These are phyloP conservation scores for Perodicticus potto DNA, from an alignment of 2,797 vertebrate species.

Conservation along the genomic window DNA sequence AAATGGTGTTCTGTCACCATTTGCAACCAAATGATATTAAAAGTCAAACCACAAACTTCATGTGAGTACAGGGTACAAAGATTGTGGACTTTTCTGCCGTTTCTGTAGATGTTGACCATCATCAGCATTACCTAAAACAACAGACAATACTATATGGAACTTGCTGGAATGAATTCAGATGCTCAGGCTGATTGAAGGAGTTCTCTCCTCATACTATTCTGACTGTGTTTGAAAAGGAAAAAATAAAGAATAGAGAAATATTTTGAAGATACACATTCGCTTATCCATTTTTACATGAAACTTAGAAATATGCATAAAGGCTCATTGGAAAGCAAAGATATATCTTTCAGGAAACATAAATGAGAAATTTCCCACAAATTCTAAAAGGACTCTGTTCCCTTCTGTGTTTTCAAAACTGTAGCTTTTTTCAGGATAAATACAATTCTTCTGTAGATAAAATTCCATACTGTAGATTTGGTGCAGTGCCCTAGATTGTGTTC, in stretches of 20 bases:
- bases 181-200: background rate
- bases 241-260: conserved; percentile 32
- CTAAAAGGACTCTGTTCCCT: background rate
- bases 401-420: background rate
- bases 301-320: conserved; percentile 29
- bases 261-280: conserved; percentile 26
- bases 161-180: conserved; percentile 39
- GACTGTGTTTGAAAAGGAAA: conserved; percentile 29
- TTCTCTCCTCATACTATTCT: background rate
- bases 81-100: background rate
- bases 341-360: conserved; percentile 55
- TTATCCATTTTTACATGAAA: background rate
- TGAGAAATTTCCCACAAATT: background rate
- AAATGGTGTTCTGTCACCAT: background rate
- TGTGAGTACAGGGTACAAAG: background rate
- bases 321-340: conserved; percentile 42
- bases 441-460: background rate
- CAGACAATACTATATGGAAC: background rate
- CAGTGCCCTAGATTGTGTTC: background rate
- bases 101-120: background rate
- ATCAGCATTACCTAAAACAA: background rate
- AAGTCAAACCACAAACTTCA: background rate
- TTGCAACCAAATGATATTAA: no score
- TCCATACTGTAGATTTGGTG: background rate
- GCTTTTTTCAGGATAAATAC: conserved; percentile 11